Conservation (phyloP, 2,888 invertebrate species). For the Eudasyphora cyanicolor region DNA sequence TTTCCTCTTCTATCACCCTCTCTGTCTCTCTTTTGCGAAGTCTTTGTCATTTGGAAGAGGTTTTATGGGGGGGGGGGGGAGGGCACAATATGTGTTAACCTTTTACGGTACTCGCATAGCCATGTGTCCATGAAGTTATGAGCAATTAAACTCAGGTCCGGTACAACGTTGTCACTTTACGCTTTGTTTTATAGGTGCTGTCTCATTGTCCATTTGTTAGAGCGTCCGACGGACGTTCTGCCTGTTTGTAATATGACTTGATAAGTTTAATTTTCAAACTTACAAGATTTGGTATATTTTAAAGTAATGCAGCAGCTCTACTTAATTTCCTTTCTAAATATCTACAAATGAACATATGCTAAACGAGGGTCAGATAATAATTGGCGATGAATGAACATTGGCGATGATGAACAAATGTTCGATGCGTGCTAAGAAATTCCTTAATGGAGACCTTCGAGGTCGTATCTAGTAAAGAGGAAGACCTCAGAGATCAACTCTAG, state of each 20-base stretch:
- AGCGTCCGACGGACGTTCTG: not conserved
- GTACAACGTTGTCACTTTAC: not conserved
- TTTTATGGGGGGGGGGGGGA: not conserved
- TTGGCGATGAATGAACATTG: too few species aligned
- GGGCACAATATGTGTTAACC: conserved; percentile 46
- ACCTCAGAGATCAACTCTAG: too few species aligned
- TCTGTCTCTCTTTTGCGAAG: not conserved
- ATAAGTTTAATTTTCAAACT: not conserved
- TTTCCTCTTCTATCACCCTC: too few species aligned
- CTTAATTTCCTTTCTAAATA: conserved; percentile 54
- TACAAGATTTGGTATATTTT: conserved; percentile 24
- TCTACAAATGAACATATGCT: not conserved
- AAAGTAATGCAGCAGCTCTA: not conserved
- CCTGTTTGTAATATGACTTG: conserved; percentile 2
- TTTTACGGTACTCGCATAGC: conserved; percentile 57
- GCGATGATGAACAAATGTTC: too few species aligned
- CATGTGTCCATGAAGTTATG: conserved; percentile 29
- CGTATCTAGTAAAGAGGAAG: too few species aligned
- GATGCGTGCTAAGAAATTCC: too few species aligned
- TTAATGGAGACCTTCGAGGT: too few species aligned
- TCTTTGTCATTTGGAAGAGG: too few species aligned
- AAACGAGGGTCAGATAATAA: not conserved
- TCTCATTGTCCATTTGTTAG: not conserved
- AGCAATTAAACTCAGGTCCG: conserved; percentile 24
- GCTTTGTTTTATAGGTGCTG: not conserved